A percentile compares a stretch with the other conserved stretches of the same genome.
Conservation (phyloP, 92 coral and sea anemone species). For the Phenganax marumi region DNA sequence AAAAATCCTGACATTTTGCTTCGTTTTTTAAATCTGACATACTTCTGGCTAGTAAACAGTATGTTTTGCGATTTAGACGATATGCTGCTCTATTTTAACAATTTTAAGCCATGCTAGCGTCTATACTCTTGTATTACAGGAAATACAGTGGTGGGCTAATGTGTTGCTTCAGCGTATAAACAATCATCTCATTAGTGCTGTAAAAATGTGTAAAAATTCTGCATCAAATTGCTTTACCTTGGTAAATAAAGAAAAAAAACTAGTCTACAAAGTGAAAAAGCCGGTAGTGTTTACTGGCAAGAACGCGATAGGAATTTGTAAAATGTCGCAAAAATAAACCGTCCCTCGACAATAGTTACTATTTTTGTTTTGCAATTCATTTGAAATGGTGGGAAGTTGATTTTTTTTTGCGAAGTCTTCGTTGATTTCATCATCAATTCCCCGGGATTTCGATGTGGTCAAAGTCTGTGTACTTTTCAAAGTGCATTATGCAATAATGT, state of each 20-base stretch:
- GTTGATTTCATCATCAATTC: not conserved
- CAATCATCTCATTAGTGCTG: not conserved
- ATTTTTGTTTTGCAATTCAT: not conserved
- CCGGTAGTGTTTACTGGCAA: not conserved
- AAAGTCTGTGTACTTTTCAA: slow-evolving; percentile 25
- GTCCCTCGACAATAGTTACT: not conserved
- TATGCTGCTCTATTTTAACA: not conserved
- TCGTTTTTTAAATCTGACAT: too few relatives aligned
- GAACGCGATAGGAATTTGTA: not conserved
- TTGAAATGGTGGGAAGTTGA: slow-evolving; percentile 24
- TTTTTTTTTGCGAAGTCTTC: not conserved
- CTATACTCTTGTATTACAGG: not conserved
- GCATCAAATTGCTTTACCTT: not conserved
- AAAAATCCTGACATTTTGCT: not conserved
- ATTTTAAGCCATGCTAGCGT: slow-evolving; percentile 5
- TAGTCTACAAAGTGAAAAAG: not conserved
- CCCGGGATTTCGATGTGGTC: not conserved
- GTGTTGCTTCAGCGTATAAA: not conserved
- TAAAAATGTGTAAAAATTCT: not conserved
- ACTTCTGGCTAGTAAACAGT: too few relatives aligned
- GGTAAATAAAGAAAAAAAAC: not conserved
- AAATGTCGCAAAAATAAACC: slow-evolving; percentile 15
- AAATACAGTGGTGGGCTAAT: not conserved
- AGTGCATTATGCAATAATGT: slow-evolving; percentile 31
- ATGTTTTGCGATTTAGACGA: too few relatives aligned